phyloP scores from a whole-genome alignment of 2,888 invertebrate species.

The Aleiodes leptofemur region DNA sequence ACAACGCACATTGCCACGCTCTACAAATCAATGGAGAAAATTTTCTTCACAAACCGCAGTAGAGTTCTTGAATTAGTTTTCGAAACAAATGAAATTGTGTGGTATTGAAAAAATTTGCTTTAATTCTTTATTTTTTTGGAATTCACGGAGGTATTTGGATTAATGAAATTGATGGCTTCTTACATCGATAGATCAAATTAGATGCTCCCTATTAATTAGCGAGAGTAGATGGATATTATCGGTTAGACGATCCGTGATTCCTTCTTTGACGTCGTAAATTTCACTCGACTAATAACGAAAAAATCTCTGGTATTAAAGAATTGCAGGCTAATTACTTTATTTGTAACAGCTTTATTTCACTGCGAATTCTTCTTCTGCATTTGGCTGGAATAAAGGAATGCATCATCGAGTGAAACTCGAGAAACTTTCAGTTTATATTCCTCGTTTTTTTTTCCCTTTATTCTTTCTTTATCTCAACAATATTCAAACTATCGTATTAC shows the following conservation, averaged over 20 bases:
- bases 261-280: constrained; percentile 14
- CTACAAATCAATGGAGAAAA: constrained; percentile 71
- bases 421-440: background rate
- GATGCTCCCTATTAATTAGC: constrained; percentile 15
- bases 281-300: constrained; percentile 15
- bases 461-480: constrained; percentile 11
- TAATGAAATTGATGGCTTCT: background rate
- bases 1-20: constrained; percentile 67
- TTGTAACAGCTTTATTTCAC: no score
- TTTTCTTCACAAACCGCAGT: constrained; percentile 48
- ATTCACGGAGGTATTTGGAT: constrained; percentile 3
- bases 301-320: background rate
- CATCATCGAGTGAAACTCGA: constrained; percentile 33
- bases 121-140: background rate
- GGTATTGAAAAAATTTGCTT: background rate
- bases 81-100: background rate
- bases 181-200: constrained; percentile 3
- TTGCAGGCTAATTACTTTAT: background rate
- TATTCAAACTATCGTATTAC: constrained; percentile 36
- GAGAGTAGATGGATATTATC: constrained; percentile 36
- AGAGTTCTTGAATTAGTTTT: background rate
- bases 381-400: background rate
- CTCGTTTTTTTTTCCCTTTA: no score
- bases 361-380: background rate
- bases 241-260: constrained; percentile 15